phyloP scores from a whole-genome alignment of 1,140 invertebrate genomes.

The Lethrus apterus region DNA sequence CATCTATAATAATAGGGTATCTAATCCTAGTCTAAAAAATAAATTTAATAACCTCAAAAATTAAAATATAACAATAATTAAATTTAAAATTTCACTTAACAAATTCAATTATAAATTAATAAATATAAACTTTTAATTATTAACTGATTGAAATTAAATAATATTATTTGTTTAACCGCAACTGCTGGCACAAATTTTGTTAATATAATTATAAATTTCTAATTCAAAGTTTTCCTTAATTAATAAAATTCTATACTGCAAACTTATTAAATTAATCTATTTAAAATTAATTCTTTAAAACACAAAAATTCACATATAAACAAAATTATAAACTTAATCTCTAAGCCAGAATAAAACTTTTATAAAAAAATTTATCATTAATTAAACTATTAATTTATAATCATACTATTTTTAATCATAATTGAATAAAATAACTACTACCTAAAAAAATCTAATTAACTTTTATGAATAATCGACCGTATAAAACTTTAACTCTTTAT shows the following conservation, averaged over 20 bases:
- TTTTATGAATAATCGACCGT: no score
- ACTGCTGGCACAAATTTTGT: constrained; percentile 50
- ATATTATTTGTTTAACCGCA: constrained; percentile 46
- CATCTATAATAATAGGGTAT: constrained; percentile 54
- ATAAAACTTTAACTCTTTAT: no score
- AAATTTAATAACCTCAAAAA: constrained; percentile 36
- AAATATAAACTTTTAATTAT: constrained; percentile 23
- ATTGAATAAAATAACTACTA: no score
- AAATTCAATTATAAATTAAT: constrained; percentile 23
- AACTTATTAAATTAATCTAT: constrained; percentile 21
- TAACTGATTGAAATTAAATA: constrained; percentile 27
- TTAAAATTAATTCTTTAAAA: constrained; percentile 16
- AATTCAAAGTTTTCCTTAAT: constrained; percentile 33
- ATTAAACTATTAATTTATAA: no score
- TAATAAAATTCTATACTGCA: constrained; percentile 31
- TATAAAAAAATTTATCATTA: constrained; percentile 23
- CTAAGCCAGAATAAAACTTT: constrained; percentile 31
- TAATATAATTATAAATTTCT: constrained; percentile 36
- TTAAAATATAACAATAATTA: constrained; percentile 22
- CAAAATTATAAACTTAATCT: no score
- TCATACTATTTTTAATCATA: no score
- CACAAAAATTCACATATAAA: no score
- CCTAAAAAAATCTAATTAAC: no score
- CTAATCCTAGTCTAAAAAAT: constrained; percentile 53
- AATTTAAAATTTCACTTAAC: constrained; percentile 31